Base-by-base conservation (phyloP, 2,888 invertebrate species). In the Ormyrus pomaceus region DNA sequence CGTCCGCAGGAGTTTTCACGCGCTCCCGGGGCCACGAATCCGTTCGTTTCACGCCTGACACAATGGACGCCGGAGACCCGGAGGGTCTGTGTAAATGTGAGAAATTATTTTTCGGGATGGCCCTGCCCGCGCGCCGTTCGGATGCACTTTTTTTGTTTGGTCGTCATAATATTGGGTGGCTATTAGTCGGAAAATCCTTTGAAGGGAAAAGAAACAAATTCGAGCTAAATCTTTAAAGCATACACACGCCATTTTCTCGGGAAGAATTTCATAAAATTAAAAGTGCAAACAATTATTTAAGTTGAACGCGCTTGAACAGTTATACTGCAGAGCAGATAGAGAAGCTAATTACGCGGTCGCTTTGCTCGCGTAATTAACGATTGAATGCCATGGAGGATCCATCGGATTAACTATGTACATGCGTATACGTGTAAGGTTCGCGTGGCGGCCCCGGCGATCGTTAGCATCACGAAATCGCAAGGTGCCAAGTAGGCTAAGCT, bases 401-500 rank as follows among this genome's bases (percentile, higher is more conserved):
- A 19, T 19, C 19, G 19, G 34, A 34, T 34, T 34, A 34, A 3
- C 34, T 34, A 34, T 2, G 3, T 34, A 3, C 34, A 3, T 19
- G 19, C 2, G 34, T 3, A 34, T 34, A 3, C 34, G 34, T 34
- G 2, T 3, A 34, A 34, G 34, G 34, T 3, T 34, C 34, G 34
- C 34, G 34, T 3, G 34, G 34, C 34, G 34, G 34, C 34, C 34
- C 2, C 19, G 50, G 50, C 58, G 55, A 78, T 79, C 69, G 69
- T 79, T 72, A 79, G 46, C 69, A 56, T 69, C 69, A 48, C 73
- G 69, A 73, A 70, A 81, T 78, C 64, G 61, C 55, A 6, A 74
- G 74, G 74, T 80, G 82, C 77, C 77, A 82, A 80, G 80, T 82
- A 80, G 82, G 77, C 80, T 82, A 77, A 79, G 79, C 79, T 77